Evolutionary conservation across 2,113 vertebrate genomes (phyloP), one percentile per base, ranked within the genome.

Genomic region (Dasyornis broadbenti): DNA sequence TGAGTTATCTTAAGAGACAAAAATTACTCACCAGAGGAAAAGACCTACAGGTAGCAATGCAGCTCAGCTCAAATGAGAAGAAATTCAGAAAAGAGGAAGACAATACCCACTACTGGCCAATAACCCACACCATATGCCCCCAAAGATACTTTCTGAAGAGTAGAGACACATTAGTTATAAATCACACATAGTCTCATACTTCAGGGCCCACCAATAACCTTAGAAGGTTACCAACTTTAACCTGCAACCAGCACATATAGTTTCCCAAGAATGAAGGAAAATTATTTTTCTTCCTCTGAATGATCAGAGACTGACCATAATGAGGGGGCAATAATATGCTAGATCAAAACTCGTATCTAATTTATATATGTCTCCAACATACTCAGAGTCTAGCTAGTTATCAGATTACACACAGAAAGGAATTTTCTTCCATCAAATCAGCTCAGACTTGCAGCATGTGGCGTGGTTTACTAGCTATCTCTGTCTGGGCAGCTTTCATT

Each of bases 121-220:
- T 61, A 37, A 13, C 3, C 12, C 11, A 17, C 1, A 1, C 9
- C 12, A 59, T 7, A 30, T 35, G 2, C 8, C 14, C 7, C 11
- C 13, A 56, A 13, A 83, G 16, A 72, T 3, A 49, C 1, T 8
- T 60, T 69, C 49, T 81, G 15, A 61, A 60, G 6, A 65, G 17
- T 35, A 71, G 31, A 60, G 15, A 89, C 14, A 63, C 11, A 33
- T 40, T 33, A 54, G 9, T 71, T 83, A 70, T 37, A 57, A 85
- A 79, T 53, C 35, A 42, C 27, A 88, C 20, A 70, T 0, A 40
- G 30, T 68, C 22, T 79, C 60, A 75, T 20, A n/a, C 16, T 59
- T 71, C 71, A 60, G 27, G 20, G 47, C 37, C 16, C 37, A 79
- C 2, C 14, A 72, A n/a, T 27, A 52, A 35, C 31, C 40, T 52